Evolutionary conservation across 2,113 vertebrate genomes (phyloP).

Genomic region (Petromus typicus): DNA sequence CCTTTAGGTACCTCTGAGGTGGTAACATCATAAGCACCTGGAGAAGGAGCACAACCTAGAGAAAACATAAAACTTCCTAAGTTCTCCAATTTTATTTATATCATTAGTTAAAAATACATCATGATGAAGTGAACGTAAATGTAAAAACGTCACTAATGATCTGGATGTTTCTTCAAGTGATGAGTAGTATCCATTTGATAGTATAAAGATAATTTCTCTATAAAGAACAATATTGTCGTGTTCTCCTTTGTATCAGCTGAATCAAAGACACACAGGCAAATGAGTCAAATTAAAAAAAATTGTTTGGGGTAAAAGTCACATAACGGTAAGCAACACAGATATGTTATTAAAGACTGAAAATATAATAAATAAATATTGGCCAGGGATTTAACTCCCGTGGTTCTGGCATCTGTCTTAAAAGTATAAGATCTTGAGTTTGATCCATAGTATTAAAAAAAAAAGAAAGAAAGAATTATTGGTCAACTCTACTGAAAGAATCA

Average conservation of each 20-base stretch:
- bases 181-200: background rate
- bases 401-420: too few relatives aligned
- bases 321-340: background rate
- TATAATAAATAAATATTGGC: background rate
- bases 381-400: too few relatives aligned
- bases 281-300: background rate
- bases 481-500: constrained; percentile 12
- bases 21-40: constrained; percentile 88
- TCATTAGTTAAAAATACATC: constrained; percentile 4
- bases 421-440: too few relatives aligned
- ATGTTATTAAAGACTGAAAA: background rate
- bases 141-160: constrained; percentile 11
- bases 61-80: constrained; percentile 15
- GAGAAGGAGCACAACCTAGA: constrained; percentile 89
- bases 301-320: background rate
- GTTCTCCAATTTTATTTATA: background rate
- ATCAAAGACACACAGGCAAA: constrained; percentile 20
- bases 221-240: background rate
- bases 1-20: constrained; percentile 85
- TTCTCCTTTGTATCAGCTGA: background rate
- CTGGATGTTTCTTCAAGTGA: background rate
- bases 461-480: background rate
- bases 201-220: background rate
- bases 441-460: too few relatives aligned
- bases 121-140: background rate